These are phyloP conservation scores for Celastrina argiolus DNA, from an alignment of 2,888 invertebrate genomes.

Conservation along the genomic window DNA sequence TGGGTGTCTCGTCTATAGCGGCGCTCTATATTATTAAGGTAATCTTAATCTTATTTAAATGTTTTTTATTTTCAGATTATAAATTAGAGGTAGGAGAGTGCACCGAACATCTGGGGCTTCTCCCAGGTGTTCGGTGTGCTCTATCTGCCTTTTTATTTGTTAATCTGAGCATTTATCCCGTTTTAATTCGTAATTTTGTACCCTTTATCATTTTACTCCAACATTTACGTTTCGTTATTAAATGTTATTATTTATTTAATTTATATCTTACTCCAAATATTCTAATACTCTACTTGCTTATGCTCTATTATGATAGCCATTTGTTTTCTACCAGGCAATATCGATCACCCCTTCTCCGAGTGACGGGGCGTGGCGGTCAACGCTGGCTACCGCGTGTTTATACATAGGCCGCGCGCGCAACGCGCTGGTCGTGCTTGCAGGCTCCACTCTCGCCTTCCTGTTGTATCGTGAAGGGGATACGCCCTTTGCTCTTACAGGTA, in stretches of 20 bases:
- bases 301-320: slow-evolving; percentile 15
- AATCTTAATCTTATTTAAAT: neutral
- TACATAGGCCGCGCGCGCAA: slow-evolving; percentile 83
- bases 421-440: slow-evolving; percentile 85
- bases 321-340: neutral
- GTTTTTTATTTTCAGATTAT: too few species aligned
- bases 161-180: too few species aligned
- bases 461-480: slow-evolving; percentile 60
- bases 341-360: slow-evolving; percentile 23
- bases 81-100: too few species aligned
- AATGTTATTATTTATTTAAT: too few species aligned
- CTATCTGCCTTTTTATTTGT: too few species aligned
- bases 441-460: slow-evolving; percentile 79
- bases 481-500: slow-evolving; percentile 85
- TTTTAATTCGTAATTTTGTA: too few species aligned
- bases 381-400: slow-evolving; percentile 39
- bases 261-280: too few species aligned
- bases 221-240: too few species aligned
- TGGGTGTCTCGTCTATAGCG: slow-evolving; percentile 81
- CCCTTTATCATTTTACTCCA: too few species aligned
- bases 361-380: slow-evolving; percentile 28
- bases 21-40: slow-evolving; percentile 80
- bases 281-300: neutral
- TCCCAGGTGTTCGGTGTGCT: too few species aligned
- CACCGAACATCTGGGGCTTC: too few species aligned